Base-by-base conservation (phyloP, 1,140 invertebrate genomes). In the Drosophila navojoa region DNA sequence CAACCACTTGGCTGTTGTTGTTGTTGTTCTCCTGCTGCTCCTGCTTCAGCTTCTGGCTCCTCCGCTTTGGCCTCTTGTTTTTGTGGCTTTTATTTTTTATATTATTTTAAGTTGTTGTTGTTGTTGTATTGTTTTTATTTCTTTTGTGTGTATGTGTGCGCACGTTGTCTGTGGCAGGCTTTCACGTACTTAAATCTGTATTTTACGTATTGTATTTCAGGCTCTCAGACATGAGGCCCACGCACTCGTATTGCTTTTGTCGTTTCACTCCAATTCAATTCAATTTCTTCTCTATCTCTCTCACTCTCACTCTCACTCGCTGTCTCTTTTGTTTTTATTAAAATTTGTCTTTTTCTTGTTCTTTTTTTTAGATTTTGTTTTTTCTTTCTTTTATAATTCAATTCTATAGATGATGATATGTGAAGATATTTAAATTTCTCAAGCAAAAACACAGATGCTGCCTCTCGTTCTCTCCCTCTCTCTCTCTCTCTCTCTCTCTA, bases 301-400 rank as follows among this genome's bases (percentile, higher is more conserved):
- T 45, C 42, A 5, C 42, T 44, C 42, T 11, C 1, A 40, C 38
- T 10, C 38, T 40, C 2, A n/a, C 11, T 45, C 15, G 7, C 15
- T 15, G 6, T 45, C 42, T 45, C 42, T 74, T 44, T 82, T 78
- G 53, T 67, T 62, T 58, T 68, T 40, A 52, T 55, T 50, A 59
- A 44, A 32, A 7, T 16, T 45, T 1, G 47, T 5, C 32, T 27
- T 69, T 27, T 68, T 44, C 52, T 59, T 69, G 19, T 68, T 44
- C 52, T 59, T 62, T 42, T 11, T 54, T 70, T 54, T 49, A 29
- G 71, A 69, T 69, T 77, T 50, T 44, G 77, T 71, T 85, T 71
- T 85, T 79, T 76, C 84, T 84, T 59, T 76, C 42, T 80, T 52
- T 57, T 67, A 69, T 71, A 79, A 82, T 77, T 79, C 58, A 73